These are phyloP conservation scores for Tapirus indicus DNA, from an alignment of 2,797 vertebrate species.

Conservation along the genomic window DNA sequence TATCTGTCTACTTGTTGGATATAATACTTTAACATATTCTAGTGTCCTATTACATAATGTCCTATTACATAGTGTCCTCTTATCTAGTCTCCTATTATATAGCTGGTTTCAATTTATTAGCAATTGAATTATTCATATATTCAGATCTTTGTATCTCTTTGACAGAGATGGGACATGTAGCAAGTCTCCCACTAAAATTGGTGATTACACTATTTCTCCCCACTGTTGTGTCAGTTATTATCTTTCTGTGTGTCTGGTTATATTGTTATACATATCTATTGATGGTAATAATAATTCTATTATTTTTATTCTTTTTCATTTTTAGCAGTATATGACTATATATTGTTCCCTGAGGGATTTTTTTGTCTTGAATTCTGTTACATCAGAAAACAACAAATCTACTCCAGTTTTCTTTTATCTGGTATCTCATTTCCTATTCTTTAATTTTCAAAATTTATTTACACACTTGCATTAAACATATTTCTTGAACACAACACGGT, in stretches of 20 bases:
- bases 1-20: neutral
- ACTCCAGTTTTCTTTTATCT: neutral
- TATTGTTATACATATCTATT: neutral
- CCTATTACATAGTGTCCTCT: neutral
- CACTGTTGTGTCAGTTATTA: neutral
- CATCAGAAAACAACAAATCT: neutral
- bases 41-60: neutral
- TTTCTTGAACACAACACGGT: neutral
- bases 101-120: neutral
- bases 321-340: neutral
- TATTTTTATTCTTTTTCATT: constrained; percentile 18
- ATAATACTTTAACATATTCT: neutral
- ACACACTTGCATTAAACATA: neutral
- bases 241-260: neutral
- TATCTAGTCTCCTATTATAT: neutral
- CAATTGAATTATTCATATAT: neutral
- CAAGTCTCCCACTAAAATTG: neutral
- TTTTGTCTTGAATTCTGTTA: neutral
- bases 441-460: neutral
- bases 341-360: neutral
- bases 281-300: neutral
- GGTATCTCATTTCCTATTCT: neutral
- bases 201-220: neutral
- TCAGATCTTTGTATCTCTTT: neutral
- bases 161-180: neutral